phyloP scores from a whole-genome alignment of 1,140 invertebrate genomes.

The Steinernema khuongi region DNA sequence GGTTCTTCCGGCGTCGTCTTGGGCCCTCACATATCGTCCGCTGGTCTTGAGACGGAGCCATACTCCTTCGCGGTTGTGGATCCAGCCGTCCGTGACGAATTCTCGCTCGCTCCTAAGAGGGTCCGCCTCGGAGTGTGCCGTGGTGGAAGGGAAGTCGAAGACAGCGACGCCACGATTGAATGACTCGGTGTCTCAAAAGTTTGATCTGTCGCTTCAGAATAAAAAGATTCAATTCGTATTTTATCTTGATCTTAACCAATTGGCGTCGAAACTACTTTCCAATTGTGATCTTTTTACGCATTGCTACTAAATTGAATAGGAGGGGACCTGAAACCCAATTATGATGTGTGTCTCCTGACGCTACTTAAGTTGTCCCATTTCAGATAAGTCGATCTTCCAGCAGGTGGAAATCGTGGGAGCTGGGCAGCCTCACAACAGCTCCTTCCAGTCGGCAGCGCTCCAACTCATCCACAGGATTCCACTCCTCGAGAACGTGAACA shows the following conservation, averaged over 20 bases:
- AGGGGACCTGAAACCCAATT: slow-evolving; percentile 11
- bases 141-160: not conserved
- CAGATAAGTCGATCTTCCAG: slow-evolving; percentile 68
- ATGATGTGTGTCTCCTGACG: not conserved
- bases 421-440: slow-evolving; percentile 89
- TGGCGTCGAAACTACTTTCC: too few relatives aligned
- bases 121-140: slow-evolving; percentile 50
- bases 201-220: too few relatives aligned
- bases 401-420: slow-evolving; percentile 85
- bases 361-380: not conserved
- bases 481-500: slow-evolving; percentile 73
- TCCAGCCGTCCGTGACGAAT: slow-evolving; percentile 40
- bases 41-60: slow-evolving; percentile 32
- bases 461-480: slow-evolving; percentile 81
- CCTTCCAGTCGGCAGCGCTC: slow-evolving; percentile 72
- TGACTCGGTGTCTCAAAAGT: too few relatives aligned
- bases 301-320: too few relatives aligned
- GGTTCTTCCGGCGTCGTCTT: slow-evolving; percentile 18
- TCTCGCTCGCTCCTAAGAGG: slow-evolving; percentile 28
- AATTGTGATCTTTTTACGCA: too few relatives aligned
- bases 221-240: too few relatives aligned
- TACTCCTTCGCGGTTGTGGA: slow-evolving; percentile 34
- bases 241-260: too few relatives aligned
- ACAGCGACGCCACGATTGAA: not conserved
- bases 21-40: slow-evolving; percentile 25